Percentiles rank a stretch among this genome's conserved stretches.
These are phyloP conservation scores for Lepus timidus DNA, from an alignment of 2,113 vertebrate genomes.

Conservation along the genomic window DNA sequence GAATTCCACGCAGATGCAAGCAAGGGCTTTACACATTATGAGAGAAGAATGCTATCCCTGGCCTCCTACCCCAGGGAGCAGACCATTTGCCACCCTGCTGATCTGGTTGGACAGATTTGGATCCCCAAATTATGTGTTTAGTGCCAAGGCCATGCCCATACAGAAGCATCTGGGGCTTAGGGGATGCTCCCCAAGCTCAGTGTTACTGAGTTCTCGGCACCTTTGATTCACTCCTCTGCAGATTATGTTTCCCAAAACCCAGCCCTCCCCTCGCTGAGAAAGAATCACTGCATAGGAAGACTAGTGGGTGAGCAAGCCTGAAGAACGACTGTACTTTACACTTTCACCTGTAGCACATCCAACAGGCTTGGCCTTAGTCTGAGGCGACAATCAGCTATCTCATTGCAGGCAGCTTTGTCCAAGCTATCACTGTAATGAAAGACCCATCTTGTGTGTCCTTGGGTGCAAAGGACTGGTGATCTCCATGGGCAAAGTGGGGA, in stretches of 20 bases:
- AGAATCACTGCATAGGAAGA: background rate
- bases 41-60: background rate
- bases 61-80: background rate
- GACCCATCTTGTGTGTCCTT: background rate
- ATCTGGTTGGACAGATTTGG: background rate
- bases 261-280: background rate
- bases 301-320: accelerated
- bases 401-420: background rate
- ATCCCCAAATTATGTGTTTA: background rate
- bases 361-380: background rate
- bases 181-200: background rate
- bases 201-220: accelerated
- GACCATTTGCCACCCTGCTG: background rate
- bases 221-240: background rate
- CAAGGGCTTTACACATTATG: background rate
- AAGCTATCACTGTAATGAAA: background rate
- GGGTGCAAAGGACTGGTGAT: background rate
- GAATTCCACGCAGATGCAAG: accelerated
- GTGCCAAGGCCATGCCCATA: background rate
- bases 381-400: background rate
- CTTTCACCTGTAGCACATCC: background rate
- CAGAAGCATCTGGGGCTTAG: background rate
- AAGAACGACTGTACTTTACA: background rate
- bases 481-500: background rate
- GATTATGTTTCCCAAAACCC: background rate